Evolutionary conservation across 2,797 vertebrate genomes (phyloP).

Genomic region (Parauchenoglanis punctatus): DNA sequence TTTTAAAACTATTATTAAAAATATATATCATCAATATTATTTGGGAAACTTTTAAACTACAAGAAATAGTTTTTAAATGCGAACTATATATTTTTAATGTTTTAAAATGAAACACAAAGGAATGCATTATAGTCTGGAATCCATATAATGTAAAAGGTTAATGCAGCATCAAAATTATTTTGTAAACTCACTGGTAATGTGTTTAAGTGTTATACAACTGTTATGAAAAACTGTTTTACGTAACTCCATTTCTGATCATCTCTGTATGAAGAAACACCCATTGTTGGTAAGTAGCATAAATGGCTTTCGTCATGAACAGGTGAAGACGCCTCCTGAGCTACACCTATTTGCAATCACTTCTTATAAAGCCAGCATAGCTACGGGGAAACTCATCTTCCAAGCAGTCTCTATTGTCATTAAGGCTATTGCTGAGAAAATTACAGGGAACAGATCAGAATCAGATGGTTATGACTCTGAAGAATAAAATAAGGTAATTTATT

Average conservation of each 20-base stretch:
- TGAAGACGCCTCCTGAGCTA: background rate
- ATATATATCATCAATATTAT: no score
- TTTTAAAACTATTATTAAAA: no score
- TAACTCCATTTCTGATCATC: background rate
- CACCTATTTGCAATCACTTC: background rate
- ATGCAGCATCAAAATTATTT: no score
- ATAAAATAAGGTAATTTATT: background rate
- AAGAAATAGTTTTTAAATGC: no score
- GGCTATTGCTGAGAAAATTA: background rate
- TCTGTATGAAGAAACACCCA: background rate
- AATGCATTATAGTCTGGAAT: no score
- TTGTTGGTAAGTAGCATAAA: background rate
- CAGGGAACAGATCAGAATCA: background rate
- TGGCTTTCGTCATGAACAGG: background rate
- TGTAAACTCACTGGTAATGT: no score
- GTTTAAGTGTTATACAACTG: no score
- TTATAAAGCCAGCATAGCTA: background rate
- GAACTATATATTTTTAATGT: no score
- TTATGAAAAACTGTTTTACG: no score
- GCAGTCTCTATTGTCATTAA: background rate
- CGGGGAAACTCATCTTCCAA: background rate
- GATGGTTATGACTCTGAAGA: constrained; percentile 19
- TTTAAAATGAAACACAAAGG: no score
- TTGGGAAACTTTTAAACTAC: no score
- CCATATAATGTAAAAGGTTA: no score